phyloP scores from a whole-genome alignment of 1,140 invertebrate genomes.

The Drosophila arizonae region DNA sequence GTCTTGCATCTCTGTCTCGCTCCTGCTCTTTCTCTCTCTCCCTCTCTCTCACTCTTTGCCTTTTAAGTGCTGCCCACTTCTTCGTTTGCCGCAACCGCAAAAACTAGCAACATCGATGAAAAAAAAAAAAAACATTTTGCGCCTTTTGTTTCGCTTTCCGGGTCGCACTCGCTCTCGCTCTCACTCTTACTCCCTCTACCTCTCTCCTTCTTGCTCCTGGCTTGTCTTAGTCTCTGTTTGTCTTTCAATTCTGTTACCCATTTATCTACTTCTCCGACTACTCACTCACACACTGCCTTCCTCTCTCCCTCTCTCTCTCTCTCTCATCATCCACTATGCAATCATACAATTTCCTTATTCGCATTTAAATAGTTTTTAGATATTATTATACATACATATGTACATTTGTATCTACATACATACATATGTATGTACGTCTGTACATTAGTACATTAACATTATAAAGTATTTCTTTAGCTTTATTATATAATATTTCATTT shows the following conservation, averaged over 20 bases:
- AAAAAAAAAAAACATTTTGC: conserved; percentile 23
- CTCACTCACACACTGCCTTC: background rate
- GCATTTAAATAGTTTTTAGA: background rate
- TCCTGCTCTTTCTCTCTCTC: background rate
- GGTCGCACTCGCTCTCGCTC: conserved; percentile 6
- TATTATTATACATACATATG: background rate
- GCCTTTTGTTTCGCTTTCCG: conserved; percentile 44
- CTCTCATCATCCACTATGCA: background rate
- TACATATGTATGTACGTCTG: background rate
- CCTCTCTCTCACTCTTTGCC: conserved; percentile 3
- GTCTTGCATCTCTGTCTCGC: background rate
- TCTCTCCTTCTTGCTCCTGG: background rate
- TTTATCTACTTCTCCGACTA: conserved; percentile 15
- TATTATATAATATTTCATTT: conserved; percentile 9
- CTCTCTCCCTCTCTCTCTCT: no score
- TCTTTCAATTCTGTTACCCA: conserved; percentile 4
- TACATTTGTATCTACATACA: background rate
- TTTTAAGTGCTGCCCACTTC: conserved; percentile 54
- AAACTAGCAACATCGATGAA: conserved; percentile 31
- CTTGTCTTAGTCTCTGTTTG: background rate
- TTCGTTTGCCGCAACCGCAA: conserved; percentile 47
- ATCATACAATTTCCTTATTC: background rate
- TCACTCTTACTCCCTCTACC: background rate
- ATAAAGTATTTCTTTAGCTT: no score
- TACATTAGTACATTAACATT: no score